Base-by-base conservation (phyloP, 2,888 invertebrate genomes). In the Limnephilus rhombicus region DNA sequence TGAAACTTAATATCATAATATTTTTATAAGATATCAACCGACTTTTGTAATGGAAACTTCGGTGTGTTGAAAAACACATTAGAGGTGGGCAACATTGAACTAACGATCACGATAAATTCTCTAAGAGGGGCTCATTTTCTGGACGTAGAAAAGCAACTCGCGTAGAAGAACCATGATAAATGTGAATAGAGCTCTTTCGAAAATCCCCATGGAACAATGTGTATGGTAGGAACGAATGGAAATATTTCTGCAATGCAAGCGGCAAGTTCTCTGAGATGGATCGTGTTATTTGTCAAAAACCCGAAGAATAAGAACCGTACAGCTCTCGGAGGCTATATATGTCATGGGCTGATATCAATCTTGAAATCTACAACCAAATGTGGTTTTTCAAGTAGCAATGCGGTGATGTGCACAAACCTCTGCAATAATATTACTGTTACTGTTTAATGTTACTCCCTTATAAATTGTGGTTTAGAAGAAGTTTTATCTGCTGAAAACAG, bases 51-150 rank as follows among this genome's bases (percentile, higher is more conserved):
- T 68, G 53, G 24, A 68, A 68, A 68, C 68, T 18, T 24, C 7
- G 24, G 68, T 68, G 68, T 68, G n/a, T 68, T 24, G 7, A 24
- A 68, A 68, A 24, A 68, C n/a, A 24, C 24, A 68, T 68, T 24
- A 3, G 24, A 68, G 68, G 68, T 68, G 5, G 68, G n/a, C 9
- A 24, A 68, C 24, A 68, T 68, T 68, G 24, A 68, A 68, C 68
- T 68, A 68, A 68, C 68, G 68, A 68, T 68, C 68, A 68, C 68
- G 68, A 68, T 68, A 68, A 68, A 68, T 68, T 68, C 68, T 68
- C 68, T 24, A 68, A 68, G 68, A 68, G 68, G 24, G 24, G 68
- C 68, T 68, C 68, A 68, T 68, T 68, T 68, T 68, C 68, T 24
- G 24, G 68, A 68, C 68, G 68, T 68, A 68, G 68, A 68, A 68